Conservation (phyloP, 2,113 vertebrate genomes). For the Elachura formosa region DNA sequence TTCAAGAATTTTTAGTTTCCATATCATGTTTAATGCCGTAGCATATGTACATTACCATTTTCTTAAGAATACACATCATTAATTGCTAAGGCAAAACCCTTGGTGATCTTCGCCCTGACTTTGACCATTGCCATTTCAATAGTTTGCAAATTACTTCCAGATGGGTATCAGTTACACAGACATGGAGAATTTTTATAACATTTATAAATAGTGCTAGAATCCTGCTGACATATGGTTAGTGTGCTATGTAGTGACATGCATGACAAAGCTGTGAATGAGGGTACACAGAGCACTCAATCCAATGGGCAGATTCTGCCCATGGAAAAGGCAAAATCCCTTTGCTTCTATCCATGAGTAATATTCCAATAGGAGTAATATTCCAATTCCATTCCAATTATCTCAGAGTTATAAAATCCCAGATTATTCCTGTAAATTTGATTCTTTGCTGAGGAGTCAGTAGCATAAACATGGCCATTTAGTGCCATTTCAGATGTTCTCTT, state of each 20-base stretch:
- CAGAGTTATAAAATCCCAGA: not conserved
- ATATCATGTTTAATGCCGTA: constrained; percentile 10
- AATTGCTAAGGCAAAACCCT: constrained; percentile 47
- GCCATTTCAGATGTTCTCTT: not conserved
- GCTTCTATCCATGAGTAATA: not conserved
- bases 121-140: constrained; percentile 39
- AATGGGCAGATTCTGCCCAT: accelerated
- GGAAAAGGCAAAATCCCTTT: not conserved
- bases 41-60: constrained; percentile 45
- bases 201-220: constrained; percentile 59
- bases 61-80: constrained; percentile 57
- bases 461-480: not conserved
- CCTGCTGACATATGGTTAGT: not conserved
- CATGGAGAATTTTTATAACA: constrained; percentile 24
- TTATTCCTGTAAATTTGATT: not conserved
- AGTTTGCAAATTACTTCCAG: constrained; percentile 70
- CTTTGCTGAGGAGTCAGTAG: not conserved
- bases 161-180: constrained; percentile 59
- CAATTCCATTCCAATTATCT: too few species aligned
- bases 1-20: constrained; percentile 42
- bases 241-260: not conserved
- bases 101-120: constrained; percentile 48
- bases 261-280: accelerated
- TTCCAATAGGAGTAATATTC: not conserved
- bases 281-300: not conserved